These are phyloP conservation scores for Bos indicus DNA, from an alignment of 2,113 vertebrate species.

Conservation along the genomic window DNA sequence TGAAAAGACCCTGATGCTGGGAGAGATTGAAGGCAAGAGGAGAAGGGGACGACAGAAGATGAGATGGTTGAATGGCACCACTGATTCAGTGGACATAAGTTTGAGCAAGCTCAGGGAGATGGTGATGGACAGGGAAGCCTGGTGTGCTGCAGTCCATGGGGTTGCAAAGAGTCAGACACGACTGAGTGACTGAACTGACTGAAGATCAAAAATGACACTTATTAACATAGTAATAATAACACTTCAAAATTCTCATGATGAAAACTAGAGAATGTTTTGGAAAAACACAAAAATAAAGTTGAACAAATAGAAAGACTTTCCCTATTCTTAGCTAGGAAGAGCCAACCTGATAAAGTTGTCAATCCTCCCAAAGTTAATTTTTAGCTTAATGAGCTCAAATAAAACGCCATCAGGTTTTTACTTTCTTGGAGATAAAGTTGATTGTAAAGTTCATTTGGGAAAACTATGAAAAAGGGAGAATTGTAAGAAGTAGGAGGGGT, in stretches of 20 bases:
- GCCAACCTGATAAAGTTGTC: not conserved
- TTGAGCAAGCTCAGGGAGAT: not conserved
- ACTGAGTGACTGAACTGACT: not conserved
- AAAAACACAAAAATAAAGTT: not conserved
- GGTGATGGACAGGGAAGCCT: not conserved
- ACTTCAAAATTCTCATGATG: not conserved
- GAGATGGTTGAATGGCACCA: not conserved
- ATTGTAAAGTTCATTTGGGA: not conserved
- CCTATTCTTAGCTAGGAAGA: not conserved
- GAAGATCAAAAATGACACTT: not conserved
- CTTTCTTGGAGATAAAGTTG: not conserved
- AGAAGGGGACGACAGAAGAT: not conserved
- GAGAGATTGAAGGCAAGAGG: not conserved
- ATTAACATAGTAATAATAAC: not conserved
- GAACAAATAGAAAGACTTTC: not conserved
- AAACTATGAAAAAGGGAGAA: not conserved
- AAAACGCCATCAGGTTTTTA: constrained; percentile 16
- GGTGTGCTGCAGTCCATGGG: not conserved
- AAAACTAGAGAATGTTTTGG: not conserved
- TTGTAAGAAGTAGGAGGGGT: not conserved
- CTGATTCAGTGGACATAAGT: not conserved
- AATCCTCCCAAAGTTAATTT: not conserved
- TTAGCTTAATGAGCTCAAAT: constrained; percentile 26
- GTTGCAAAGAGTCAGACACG: not conserved
- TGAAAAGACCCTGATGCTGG: not conserved